Conservation (phyloP, 2,797 vertebrate genomes). For the Manis javanica region DNA sequence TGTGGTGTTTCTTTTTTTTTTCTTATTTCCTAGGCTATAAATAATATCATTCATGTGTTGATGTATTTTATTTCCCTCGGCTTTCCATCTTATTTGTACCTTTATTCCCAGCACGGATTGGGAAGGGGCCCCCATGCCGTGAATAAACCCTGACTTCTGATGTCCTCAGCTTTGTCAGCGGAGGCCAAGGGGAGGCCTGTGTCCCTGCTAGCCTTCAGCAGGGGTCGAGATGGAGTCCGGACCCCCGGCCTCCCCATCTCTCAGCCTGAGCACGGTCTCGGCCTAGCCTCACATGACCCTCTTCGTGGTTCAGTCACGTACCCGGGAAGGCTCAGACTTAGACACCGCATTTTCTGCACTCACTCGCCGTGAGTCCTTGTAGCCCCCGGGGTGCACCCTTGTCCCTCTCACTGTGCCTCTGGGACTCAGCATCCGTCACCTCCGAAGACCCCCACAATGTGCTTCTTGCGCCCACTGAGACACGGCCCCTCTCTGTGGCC, state of each 20-base stretch:
- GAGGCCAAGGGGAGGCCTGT: background rate
- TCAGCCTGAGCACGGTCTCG: too few relatives aligned
- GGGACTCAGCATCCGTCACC: too few relatives aligned
- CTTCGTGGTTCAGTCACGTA: background rate
- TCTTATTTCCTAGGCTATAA: background rate
- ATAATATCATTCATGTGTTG: background rate
- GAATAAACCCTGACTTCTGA: background rate
- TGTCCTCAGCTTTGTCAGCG: background rate
- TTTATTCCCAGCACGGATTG: background rate
- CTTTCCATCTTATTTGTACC: background rate
- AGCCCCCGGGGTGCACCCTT: too few relatives aligned
- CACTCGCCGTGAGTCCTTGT: fast-evolving
- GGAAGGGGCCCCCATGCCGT: fast-evolving
- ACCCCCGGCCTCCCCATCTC: too few relatives aligned
- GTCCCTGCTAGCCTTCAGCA: too few relatives aligned
- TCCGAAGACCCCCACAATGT: background rate
- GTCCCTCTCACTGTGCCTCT: background rate
- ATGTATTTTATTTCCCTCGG: background rate
- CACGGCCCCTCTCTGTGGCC: background rate
- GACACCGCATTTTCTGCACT: too few relatives aligned
- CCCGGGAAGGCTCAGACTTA: background rate
- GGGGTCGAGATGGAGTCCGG: too few relatives aligned
- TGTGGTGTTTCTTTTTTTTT: background rate
- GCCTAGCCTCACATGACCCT: background rate
- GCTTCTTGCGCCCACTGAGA: background rate